These are phyloP conservation scores for Harpagus bidentatus DNA, from an alignment of 2,113 vertebrate species.

Conservation along the genomic window DNA sequence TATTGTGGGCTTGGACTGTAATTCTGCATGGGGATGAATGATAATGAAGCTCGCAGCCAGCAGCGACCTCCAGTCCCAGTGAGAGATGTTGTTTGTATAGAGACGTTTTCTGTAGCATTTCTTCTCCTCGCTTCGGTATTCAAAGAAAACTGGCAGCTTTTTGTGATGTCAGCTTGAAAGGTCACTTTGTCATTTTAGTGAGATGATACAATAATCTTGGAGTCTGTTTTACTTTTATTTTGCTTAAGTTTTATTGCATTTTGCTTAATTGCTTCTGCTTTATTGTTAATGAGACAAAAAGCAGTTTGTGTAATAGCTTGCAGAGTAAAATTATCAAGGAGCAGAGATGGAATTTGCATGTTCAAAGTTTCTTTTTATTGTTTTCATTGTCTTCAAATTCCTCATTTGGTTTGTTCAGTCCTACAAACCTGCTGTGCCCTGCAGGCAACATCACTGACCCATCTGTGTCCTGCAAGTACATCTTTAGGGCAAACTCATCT, in stretches of 20 bases:
- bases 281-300: constrained; percentile 39
- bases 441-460: not conserved
- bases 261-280: constrained; percentile 50
- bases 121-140: not conserved
- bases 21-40: not conserved
- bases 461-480: not conserved
- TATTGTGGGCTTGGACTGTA: not conserved
- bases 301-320: not conserved
- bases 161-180: not conserved
- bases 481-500: not conserved
- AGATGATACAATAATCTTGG: not conserved
- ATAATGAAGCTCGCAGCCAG: not conserved
- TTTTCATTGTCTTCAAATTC: not conserved
- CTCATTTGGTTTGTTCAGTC: not conserved
- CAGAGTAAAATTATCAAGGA: not conserved
- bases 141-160: not conserved
- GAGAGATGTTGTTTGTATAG: not conserved
- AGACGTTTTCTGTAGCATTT: not conserved
- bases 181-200: not conserved
- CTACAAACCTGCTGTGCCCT: not conserved
- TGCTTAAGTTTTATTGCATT: constrained; percentile 6
- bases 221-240: constrained; percentile 20
- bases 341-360: constrained; percentile 27
- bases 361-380: not conserved
- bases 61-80: rapidly evolving